Base-by-base conservation (phyloP, 2,113 vertebrate species). In the Chionodraco myersi region DNA sequence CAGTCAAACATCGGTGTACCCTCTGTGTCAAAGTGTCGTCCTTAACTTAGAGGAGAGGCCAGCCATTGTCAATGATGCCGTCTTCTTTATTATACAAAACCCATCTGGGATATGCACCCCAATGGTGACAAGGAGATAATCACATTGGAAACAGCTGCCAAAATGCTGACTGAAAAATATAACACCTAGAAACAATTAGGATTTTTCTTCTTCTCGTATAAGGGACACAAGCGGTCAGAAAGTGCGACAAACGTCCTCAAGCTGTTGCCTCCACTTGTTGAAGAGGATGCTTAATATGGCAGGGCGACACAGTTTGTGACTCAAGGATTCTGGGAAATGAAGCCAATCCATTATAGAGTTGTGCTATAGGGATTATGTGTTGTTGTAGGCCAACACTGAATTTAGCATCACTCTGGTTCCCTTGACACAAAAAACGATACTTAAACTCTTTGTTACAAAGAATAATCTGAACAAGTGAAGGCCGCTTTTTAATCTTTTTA, bases 321-420 rank as follows among this genome's bases (percentile, higher is more conserved):
- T 49, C 15, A 41, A 51, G 72, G 54, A 56, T 65, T 75, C 71
- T 81, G 65, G 75, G 75, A 82, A 87, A 72, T 49, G 54, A 66
- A 65, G 44, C 12, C 75, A 41, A 71, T 80, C 77, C 30, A 66
- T 77, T 41, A 41, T 6, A 41, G 36, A 41, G 36, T 41, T 41
- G 36, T 41, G 36, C 36, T 41, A 41, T 41, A 41, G 36, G 36
- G 36, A 41, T 41, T 41, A 41, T 41, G 36, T 41, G 7, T 41
- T 41, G 7, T 41, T 41, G 36, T 41, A 41, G 36, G 36, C 36
- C 36, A 41, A 41, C 36, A 41, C 36, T 6, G 36, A 7, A 41
- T 41, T 41, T 41, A 41, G 36, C 36, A 41, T 41, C 36, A 41
- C 36, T 41, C 5, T 41, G 36, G 36, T 41, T 41, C 36, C 7